Conservation (phyloP, 2,113 vertebrate species). For the Brachypteracias leptosomus region DNA sequence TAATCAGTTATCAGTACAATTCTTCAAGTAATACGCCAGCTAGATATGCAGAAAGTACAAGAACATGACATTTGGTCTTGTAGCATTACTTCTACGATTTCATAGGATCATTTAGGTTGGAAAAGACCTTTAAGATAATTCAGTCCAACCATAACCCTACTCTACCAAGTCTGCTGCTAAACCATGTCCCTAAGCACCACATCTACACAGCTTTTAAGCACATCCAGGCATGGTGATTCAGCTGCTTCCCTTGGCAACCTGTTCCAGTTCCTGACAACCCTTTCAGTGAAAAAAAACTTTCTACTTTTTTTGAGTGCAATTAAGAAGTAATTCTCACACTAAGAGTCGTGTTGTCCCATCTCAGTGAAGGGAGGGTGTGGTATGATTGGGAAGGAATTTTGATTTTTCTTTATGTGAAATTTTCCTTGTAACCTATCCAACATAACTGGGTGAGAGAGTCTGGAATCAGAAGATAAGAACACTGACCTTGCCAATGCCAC, state of each 20-base stretch:
- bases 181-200: no score
- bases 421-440: background rate
- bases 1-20: background rate
- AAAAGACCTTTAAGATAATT: no score
- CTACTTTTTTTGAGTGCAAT: background rate
- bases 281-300: no score
- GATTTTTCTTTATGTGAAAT: background rate
- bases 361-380: background rate
- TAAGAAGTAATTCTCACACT: background rate
- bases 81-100: background rate
- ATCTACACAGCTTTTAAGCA: no score
- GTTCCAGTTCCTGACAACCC: no score
- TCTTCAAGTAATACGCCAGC: background rate
- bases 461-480: conserved; percentile 10
- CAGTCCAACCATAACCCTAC: no score
- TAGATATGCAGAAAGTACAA: background rate
- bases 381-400: background rate
- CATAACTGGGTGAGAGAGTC: background rate
- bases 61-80: background rate
- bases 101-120: no score
- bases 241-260: no score
- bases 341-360: background rate
- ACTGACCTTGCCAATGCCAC: background rate
- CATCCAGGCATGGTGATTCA: no score
- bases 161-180: no score